Base-by-base conservation (phyloP, 1,140 invertebrate genomes). In the Drosophila leontia region DNA sequence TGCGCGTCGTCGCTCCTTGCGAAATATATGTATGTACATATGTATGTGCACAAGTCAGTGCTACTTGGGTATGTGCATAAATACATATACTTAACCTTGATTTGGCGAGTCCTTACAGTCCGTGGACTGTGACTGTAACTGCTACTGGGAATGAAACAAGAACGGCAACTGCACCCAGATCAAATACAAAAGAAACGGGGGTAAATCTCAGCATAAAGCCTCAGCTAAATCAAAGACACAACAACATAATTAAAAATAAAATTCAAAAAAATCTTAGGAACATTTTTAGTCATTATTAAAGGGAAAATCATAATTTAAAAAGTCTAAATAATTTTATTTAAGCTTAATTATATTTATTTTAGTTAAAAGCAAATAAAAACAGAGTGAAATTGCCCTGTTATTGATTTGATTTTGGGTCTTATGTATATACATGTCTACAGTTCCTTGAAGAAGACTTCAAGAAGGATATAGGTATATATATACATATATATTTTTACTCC, bases 71-170 rank as follows among this genome's bases (percentile, higher is more conserved):
- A 80, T 84, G 60, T 47, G 68, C 64, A 81, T 86, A 85, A 78
- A 71, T 78, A 74, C 83, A 85, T 85, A 87, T 82, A 81, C 82
- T 85, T 85, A 85, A 79, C 82, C 82, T 85, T 85, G 82, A 85
- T 85, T 85, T 78, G 82, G 61, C 79, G 78, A 82, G 64, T 78
- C 82, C 64, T 62, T 51, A 29, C 5, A 68, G 78, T 29, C 50
- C 44, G 32, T 17, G 44, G 42, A 70, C 57, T 65, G 35, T n/a
- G 67, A 69, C 53, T 45, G 55, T 35, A 47, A 65, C 23, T 37
- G 62, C 29, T 17, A 59, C 41, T 45, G 62, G 57, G 35, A 45
- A 37, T 15, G 23, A 15, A 29, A 42, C 41, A 29, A 35, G 34
- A 44, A 23, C 59, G 17, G 44, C 17, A 65, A 50, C 5, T 39